phyloP scores from a whole-genome alignment of 2,797 vertebrate species.

The Tragopan temminckii region DNA sequence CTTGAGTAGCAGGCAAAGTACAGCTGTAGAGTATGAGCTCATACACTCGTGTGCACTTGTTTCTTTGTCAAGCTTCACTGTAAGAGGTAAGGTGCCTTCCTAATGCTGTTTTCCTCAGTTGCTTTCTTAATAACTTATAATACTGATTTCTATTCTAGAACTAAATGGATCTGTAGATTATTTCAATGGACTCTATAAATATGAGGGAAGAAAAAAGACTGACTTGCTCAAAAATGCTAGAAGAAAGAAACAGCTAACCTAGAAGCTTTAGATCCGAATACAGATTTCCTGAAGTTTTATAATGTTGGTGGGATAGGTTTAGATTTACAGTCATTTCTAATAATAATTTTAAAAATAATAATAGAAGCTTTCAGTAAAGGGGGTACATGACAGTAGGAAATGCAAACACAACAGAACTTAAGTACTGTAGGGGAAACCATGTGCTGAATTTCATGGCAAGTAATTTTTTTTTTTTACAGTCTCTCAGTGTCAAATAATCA shows the following conservation, averaged over 20 bases:
- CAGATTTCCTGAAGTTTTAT: not conserved
- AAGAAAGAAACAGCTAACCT: not conserved
- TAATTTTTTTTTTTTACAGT: not conserved
- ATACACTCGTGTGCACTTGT: not conserved
- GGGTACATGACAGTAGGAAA: not conserved
- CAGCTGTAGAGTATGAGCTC: slow-evolving; percentile 14
- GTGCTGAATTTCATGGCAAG: not conserved
- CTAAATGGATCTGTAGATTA: not conserved
- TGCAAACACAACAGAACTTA: not conserved
- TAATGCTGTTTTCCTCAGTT: not conserved
- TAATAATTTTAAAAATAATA: not conserved
- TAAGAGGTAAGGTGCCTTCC: slow-evolving; percentile 60
- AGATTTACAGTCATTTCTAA: not conserved
- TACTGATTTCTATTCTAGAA: not conserved
- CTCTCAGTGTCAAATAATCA: not conserved
- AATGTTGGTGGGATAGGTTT: not conserved
- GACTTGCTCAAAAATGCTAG: not conserved
- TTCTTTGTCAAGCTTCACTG: not conserved
- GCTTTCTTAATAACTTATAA: slow-evolving; percentile 23
- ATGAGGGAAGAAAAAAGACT: not conserved
- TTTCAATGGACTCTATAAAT: not conserved
- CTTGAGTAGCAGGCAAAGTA: slow-evolving; percentile 59
- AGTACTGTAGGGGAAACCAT: not conserved
- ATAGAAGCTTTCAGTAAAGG: not conserved
- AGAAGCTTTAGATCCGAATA: not conserved